A percentile compares a stretch with the other conserved stretches of the same genome.
Conservation (phyloP, 1,140 invertebrate species). For the Trinorchestia longiramus region DNA sequence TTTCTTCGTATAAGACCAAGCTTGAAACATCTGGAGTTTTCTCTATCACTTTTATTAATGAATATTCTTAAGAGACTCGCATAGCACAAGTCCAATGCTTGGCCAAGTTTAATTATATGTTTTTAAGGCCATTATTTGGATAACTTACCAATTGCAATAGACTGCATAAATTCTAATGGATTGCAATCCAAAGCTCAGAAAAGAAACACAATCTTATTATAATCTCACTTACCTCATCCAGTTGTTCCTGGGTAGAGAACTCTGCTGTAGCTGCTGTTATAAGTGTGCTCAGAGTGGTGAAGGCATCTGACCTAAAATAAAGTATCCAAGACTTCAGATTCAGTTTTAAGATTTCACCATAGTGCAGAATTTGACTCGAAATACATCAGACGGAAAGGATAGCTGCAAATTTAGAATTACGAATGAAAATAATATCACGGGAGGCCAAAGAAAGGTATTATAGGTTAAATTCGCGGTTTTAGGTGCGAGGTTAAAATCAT, state of each 20-base stretch:
- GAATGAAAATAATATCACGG: background rate
- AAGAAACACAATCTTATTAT: background rate
- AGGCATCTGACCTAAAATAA: constrained; percentile 34
- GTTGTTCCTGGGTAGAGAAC: background rate
- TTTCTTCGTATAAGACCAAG: too few relatives aligned
- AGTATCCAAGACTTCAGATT: background rate
- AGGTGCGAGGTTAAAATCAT: too few relatives aligned
- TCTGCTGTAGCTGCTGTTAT: background rate
- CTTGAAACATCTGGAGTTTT: too few relatives aligned
- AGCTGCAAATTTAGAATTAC: background rate
- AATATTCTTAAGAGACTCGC: background rate
- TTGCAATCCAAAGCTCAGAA: background rate
- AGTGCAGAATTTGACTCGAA: too few relatives aligned
- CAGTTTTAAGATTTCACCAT: background rate
- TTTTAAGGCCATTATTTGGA: background rate
- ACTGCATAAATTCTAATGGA: background rate
- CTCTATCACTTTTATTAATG: background rate
- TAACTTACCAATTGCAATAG: background rate
- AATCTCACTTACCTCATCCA: background rate
- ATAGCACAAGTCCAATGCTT: background rate
- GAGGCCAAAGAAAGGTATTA: background rate
- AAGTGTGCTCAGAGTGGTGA: constrained; percentile 2
- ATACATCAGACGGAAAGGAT: background rate
- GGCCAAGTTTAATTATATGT: background rate
- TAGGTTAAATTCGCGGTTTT: too few relatives aligned